A percentile compares a stretch with the other conserved stretches of the same genome.
Evolutionary conservation across 2,888 invertebrate genomes (phyloP).

Genomic region (Brenthis daphne): DNA sequence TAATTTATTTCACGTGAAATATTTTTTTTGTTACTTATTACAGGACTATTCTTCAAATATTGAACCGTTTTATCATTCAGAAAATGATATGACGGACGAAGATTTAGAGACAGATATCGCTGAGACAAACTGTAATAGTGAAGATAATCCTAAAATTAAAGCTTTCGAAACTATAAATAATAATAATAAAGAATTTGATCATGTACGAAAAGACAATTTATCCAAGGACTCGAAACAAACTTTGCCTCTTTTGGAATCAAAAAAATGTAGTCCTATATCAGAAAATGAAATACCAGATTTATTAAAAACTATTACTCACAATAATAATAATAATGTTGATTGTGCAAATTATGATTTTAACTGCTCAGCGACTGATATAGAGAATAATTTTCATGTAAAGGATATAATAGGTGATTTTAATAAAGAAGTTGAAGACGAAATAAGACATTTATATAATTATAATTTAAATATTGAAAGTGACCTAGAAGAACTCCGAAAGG

Average conservation of each 20-base stretch:
- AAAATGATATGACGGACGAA: constrained; percentile 79
- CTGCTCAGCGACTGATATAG: constrained; percentile 70
- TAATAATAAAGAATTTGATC: constrained; percentile 47
- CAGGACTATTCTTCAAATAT: constrained; percentile 77
- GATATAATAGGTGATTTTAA: constrained; percentile 83
- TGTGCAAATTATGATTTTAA: constrained; percentile 53
- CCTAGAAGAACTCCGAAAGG: constrained; percentile 73
- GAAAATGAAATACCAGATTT: constrained; percentile 72
- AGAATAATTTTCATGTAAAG: constrained; percentile 73
- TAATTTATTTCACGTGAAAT: not conserved
- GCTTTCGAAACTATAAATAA: constrained; percentile 41
- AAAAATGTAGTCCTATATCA: constrained; percentile 42
- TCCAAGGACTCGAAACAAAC: constrained; percentile 17
- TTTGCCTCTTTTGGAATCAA: constrained; percentile 44
- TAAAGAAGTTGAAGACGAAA: constrained; percentile 83
- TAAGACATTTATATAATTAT: constrained; percentile 75
- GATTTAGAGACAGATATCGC: constrained; percentile 73
- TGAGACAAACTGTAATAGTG: constrained; percentile 42
- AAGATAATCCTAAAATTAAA: constrained; percentile 46
- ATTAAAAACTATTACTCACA: constrained; percentile 68
- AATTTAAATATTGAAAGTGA: constrained; percentile 76
- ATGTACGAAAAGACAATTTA: constrained; percentile 2
- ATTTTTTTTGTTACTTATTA: not conserved
- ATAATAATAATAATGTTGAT: constrained; percentile 67
- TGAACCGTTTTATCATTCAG: constrained; percentile 75